Base-by-base conservation (phyloP, 2,888 invertebrate species). In the Leucania comma region DNA sequence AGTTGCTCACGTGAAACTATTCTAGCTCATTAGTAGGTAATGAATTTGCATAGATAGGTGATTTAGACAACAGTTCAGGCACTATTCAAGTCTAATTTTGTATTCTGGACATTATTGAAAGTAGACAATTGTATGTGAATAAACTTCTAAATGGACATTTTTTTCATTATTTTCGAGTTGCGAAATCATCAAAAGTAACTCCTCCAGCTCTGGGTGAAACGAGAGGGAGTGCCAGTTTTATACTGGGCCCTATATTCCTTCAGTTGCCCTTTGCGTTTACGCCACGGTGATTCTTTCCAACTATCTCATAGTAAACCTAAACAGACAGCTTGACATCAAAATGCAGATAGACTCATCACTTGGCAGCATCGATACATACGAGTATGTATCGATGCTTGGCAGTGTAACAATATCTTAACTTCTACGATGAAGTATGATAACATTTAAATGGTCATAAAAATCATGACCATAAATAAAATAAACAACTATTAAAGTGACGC, bases 1-100 rank as follows among this genome's bases (percentile, higher is more conserved):
- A 51, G 63, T 70, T 68, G 60, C 56, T 48, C 72, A 75, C 72
- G 26, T 70, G 65, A 67, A 78, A 60, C 68, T 69, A 75, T 82
- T 72, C 42, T 72, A 20, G 59, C 65, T 69, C 72, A 77, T 75
- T 80, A 80, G 56, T 61, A 57, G 35, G 35, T 57, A 69, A 65
- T 60, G 46, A 68, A 78, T 85, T 82, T 70, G 69, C 70, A 82
- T 82, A 82, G 65, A 82, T 80, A 46, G 26, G 57, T 54, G 60
- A 71, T 80, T 48, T 32, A 72, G 72, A 82, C 73, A 82, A 71
- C 50, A 24, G 38, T 63, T 61, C 38, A 57, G 51, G 38, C 56
- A 58, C 29, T 71, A 66, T 66, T 68, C 38, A 62, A 59, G 58
- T 62, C 64, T 46, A 54, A 77, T 67, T 63, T 73, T 58, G n/a